Percentiles rank a stretch among this genome's conserved stretches.
Evolutionary conservation across 2,797 vertebrate genomes (phyloP).

Genomic region (Phyllotis vaccarum): DNA sequence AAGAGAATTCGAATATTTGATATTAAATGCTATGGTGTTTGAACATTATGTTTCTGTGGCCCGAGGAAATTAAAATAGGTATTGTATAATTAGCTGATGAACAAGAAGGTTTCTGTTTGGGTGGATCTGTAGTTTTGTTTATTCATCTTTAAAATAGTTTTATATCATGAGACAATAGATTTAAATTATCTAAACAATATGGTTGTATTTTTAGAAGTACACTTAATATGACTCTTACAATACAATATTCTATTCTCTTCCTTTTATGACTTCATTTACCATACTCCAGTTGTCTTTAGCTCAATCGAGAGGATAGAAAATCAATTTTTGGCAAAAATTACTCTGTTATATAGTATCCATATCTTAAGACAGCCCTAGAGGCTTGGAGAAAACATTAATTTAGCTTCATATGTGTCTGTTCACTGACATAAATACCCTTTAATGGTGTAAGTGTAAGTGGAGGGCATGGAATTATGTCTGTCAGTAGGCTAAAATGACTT

Average conservation of each 20-base stretch:
- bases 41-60: not conserved
- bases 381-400: not conserved
- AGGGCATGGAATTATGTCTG: not conserved
- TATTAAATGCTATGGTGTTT: not conserved
- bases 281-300: not conserved
- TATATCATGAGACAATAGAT: not conserved
- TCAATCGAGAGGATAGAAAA: not conserved
- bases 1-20: constrained; percentile 33
- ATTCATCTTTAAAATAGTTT: not conserved
- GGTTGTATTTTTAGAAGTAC: not conserved
- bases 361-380: not conserved
- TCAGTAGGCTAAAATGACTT: not conserved
- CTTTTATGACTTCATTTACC: not conserved
- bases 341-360: not conserved
- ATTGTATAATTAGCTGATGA: not conserved
- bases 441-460: not conserved
- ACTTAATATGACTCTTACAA: not conserved
- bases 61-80: not conserved
- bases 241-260: not conserved
- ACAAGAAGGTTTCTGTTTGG: not conserved
- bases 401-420: not conserved
- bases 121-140: not conserved
- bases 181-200: not conserved
- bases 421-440: not conserved
- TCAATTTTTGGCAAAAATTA: not conserved